phyloP scores from a whole-genome alignment of 2,888 invertebrate genomes.

The Dicroscelio sp. region DNA sequence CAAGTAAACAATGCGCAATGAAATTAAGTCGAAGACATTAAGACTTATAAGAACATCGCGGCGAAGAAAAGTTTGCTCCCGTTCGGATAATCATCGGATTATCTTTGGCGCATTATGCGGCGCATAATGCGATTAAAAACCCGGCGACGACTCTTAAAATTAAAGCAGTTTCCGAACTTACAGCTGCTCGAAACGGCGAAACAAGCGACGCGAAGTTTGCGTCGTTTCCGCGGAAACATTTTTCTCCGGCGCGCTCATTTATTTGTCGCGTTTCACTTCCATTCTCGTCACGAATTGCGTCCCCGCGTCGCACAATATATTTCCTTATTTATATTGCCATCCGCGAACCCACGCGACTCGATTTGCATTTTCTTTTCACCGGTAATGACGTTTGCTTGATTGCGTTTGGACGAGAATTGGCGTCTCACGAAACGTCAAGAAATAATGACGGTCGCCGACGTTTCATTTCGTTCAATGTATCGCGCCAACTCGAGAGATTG shows the following conservation, averaged over 20 bases:
- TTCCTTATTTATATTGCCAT: slow-evolving; percentile 65
- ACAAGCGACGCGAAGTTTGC: slow-evolving; percentile 50
- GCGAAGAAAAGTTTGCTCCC: slow-evolving; percentile 43
- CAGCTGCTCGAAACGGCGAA: slow-evolving; percentile 54
- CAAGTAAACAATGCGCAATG: not conserved
- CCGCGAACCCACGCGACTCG: slow-evolving; percentile 53
- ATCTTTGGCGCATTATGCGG: slow-evolving; percentile 70
- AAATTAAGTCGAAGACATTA: not conserved
- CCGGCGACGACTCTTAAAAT: slow-evolving; percentile 62
- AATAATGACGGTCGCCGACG: slow-evolving; percentile 49
- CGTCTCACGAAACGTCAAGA: slow-evolving; percentile 35
- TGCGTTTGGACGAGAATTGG: slow-evolving; percentile 52
- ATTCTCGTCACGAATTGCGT: slow-evolving; percentile 53
- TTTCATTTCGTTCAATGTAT: slow-evolving; percentile 23
- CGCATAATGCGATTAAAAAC: slow-evolving; percentile 73
- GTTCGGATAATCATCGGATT: slow-evolving; percentile 73
- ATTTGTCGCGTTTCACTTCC: slow-evolving; percentile 58
- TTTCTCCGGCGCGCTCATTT: slow-evolving; percentile 37
- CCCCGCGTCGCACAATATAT: slow-evolving; percentile 42
- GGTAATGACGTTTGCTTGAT: slow-evolving; percentile 61
- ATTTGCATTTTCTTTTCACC: slow-evolving; percentile 67
- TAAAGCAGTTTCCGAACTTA: slow-evolving; percentile 64
- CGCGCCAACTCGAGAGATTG: not conserved
- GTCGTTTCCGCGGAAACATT: no score
- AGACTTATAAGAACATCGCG: not conserved